phyloP scores from a whole-genome alignment of 1,140 invertebrate genomes.

The Temnothorax nylanderi region DNA sequence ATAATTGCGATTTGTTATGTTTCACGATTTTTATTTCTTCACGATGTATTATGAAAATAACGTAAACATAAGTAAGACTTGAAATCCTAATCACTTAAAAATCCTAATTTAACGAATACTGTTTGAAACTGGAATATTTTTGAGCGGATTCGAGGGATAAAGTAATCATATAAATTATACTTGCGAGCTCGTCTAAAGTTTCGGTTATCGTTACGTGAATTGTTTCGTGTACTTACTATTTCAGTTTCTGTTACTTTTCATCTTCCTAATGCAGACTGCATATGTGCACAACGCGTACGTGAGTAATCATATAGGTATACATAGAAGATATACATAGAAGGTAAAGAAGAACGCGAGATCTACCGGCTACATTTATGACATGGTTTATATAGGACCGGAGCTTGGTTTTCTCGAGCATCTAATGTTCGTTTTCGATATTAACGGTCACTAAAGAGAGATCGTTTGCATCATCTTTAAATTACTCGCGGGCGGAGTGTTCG shows the following conservation, averaged over 20 bases:
- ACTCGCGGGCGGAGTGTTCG: background rate
- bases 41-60: background rate
- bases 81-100: background rate
- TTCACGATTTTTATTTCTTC: background rate
- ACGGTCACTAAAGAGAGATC: background rate
- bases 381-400: background rate
- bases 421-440: background rate
- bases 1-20: background rate
- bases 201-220: background rate
- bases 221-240: background rate
- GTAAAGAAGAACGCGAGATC: background rate
- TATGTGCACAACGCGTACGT: background rate
- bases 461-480: constrained; percentile 48
- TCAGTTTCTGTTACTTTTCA: constrained; percentile 14
- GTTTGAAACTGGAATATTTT: background rate
- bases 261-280: constrained; percentile 19
- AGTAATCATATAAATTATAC: background rate
- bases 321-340: background rate
- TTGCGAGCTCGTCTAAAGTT: background rate
- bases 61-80: background rate
- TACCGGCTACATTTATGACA: background rate
- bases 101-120: background rate
- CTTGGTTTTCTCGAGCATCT: background rate
- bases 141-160: background rate
- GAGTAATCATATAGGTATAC: background rate